Base-by-base conservation (phyloP, 2,888 invertebrate species). In the Agrenia bidenticulata region DNA sequence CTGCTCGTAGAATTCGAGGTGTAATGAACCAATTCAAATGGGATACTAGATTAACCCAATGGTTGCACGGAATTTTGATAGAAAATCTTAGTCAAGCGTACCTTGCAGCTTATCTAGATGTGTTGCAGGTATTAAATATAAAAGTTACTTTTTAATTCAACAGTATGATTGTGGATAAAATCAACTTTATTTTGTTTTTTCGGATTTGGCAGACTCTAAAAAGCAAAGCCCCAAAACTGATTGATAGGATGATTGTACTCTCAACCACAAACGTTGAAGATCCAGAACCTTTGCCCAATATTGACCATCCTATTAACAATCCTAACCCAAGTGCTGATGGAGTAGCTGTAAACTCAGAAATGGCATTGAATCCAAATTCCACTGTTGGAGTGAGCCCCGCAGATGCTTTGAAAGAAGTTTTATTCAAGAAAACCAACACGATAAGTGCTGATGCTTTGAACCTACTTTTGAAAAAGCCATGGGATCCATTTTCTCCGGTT, bases 61-160 rank as follows among this genome's bases (percentile, higher is more conserved):
- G 92, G 92, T 79, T 92, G 37, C 91, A 92, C 79, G 81, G 84
- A 49, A 79, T 88, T 11, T 79, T 92, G 7, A 83, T 90, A 73
- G 89, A 90, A 69, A 81, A 85, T 76, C 80, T 90, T 53, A 86
- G 85, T 57, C 82, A 84, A 19, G 82, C 84, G 4, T 88, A 88
- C 78, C 82, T 91, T 73, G 85, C 86, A 0, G 85, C 86, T 7
- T 92, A 92, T 79, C 81, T 91, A 19, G 90, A 92, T 77, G 87
- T 90, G 56, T 79, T 92, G 72, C 90, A 90, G 82, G 88, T 86
- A 78, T 74, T n/a, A 39, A 55, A 7, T 13, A 39, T 11, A 39
- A n/a, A n/a, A n/a, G 39, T 9, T 15, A 39, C 15, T 11, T 39
- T 39, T 11, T 39, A 15, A 39, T 39, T 11, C 9, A 39, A 39